Conservation (phyloP, 2,888 invertebrate species). For the Drosophila putrida region DNA sequence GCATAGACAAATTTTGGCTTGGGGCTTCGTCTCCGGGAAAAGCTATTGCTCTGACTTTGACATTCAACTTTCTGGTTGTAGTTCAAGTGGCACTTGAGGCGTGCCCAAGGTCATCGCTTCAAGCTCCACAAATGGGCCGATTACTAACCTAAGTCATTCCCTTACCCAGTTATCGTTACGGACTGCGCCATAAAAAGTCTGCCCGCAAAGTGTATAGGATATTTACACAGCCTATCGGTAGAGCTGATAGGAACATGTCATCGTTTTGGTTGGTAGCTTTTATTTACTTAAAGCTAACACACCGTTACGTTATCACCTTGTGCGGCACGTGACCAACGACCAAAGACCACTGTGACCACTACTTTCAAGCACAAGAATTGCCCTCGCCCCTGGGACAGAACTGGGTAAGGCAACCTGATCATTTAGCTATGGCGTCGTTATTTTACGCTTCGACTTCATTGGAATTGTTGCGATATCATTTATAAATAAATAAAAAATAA, state of each 20-base stretch:
- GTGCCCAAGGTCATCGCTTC: constrained; percentile 40
- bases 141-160: constrained; percentile 58
- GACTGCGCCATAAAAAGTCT: constrained; percentile 47
- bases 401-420: constrained; percentile 40
- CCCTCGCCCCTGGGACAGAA: not conserved
- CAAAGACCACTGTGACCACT: constrained; percentile 22
- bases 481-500: not conserved
- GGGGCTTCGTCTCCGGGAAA: constrained; percentile 8
- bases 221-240: constrained; percentile 58
- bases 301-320: constrained; percentile 51
- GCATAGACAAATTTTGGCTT: constrained; percentile 49
- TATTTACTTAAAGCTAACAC: constrained; percentile 27
- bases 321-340: constrained; percentile 54
- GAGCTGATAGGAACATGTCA: constrained; percentile 37
- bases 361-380: constrained; percentile 23
- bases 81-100: constrained; percentile 71
- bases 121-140: constrained; percentile 27
- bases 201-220: constrained; percentile 8
- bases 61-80: constrained; percentile 69
- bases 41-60: constrained; percentile 62
- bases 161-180: constrained; percentile 53
- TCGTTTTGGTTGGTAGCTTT: constrained; percentile 11
- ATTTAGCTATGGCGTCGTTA: constrained; percentile 47
- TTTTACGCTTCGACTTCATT: constrained; percentile 39
- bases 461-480: constrained; percentile 34